Evolutionary conservation across 1,140 invertebrate genomes (phyloP).

Genomic region (Potamilus streckersoni): DNA sequence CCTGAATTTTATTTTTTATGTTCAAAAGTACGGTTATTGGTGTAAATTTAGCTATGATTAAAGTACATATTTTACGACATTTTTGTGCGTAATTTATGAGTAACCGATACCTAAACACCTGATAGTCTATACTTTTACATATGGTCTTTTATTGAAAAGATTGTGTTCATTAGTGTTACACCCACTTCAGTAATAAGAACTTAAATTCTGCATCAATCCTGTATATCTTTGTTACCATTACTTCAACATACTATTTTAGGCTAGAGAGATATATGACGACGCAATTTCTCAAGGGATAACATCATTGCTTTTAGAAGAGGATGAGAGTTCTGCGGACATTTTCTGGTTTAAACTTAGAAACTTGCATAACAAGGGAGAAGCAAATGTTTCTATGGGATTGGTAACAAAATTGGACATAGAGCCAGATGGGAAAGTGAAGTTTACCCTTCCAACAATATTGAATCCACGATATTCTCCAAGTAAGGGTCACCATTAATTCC

Average conservation of each 20-base stretch:
- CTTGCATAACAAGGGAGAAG: constrained; percentile 34
- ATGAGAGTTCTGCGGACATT: constrained; percentile 35
- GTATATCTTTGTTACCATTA: no score
- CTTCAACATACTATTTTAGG: constrained; percentile 46
- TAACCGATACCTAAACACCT: no score
- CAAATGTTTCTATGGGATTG: constrained; percentile 33
- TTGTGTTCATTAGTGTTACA: no score
- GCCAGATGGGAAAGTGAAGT: constrained; percentile 37
- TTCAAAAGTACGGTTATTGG: no score
- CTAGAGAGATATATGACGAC: constrained; percentile 74
- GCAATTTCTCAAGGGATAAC: constrained; percentile 74
- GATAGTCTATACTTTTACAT: no score
- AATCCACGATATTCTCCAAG: constrained; percentile 45
- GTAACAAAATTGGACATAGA: constrained; percentile 41
- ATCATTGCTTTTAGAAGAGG: constrained; percentile 66
- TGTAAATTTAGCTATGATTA: no score
- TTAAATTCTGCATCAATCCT: no score
- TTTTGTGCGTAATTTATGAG: no score
- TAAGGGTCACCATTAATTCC: background rate
- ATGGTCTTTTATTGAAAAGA: no score
- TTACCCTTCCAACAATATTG: constrained; percentile 44
- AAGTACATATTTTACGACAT: no score
- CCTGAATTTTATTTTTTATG: no score
- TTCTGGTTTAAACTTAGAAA: constrained; percentile 44
- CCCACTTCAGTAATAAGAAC: no score